Conservation (phyloP, 2,113 vertebrate species). For the Gadus macrocephalus region DNA sequence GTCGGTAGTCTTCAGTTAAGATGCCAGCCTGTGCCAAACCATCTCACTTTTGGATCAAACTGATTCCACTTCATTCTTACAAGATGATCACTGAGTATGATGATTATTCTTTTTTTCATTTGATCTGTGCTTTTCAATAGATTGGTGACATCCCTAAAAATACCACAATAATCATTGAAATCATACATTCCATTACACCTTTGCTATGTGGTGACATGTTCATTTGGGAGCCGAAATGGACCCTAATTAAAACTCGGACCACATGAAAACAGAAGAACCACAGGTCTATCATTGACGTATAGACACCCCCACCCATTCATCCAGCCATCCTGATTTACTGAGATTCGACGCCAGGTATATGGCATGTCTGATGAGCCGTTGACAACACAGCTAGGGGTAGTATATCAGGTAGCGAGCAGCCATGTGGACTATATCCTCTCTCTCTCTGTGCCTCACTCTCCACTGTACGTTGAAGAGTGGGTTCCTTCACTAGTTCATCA, state of each 20-base stretch:
- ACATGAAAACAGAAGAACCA: slow-evolving; percentile 20
- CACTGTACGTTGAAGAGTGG: neutral
- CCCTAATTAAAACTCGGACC: slow-evolving; percentile 12
- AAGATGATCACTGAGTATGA: too few species aligned
- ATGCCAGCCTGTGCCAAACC: too few species aligned
- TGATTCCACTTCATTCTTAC: too few species aligned
- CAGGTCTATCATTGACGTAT: slow-evolving; percentile 7
- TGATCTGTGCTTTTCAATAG: too few species aligned
- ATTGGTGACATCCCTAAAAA: too few species aligned
- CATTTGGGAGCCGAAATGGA: neutral
- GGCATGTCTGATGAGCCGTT: slow-evolving; percentile 10
- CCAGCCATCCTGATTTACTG: slow-evolving; percentile 16
- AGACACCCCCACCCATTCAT: slow-evolving; percentile 29
- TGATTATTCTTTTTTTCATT: too few species aligned
- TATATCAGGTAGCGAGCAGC: slow-evolving; percentile 18
- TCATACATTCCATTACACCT: too few species aligned
- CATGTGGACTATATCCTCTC: slow-evolving; percentile 13
- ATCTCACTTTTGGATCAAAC: too few species aligned
- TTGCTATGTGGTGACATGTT: too few species aligned
- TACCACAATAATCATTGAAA: too few species aligned
- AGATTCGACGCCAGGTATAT: slow-evolving; percentile 8
- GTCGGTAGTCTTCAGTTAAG: too few species aligned
- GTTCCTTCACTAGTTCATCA: slow-evolving; percentile 16
- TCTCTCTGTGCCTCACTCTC: neutral
- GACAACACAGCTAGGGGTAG: too few species aligned